Evolutionary conservation across 1,140 invertebrate species (phyloP).

Genomic region (Papilio xuthus): DNA sequence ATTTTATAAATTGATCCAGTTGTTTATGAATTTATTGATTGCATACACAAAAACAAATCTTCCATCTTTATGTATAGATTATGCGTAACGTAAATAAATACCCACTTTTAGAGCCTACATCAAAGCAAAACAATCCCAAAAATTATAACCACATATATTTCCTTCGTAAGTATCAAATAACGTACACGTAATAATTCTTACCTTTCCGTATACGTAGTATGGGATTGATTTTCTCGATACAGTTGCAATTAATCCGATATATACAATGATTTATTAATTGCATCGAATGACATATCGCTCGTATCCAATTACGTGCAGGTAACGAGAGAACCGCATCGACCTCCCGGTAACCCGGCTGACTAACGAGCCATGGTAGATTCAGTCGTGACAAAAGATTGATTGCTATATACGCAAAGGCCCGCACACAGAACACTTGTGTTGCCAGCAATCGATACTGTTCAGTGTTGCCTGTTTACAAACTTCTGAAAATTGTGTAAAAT

Average conservation of each 20-base stretch:
- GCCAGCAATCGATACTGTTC: not conserved
- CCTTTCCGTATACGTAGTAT: not conserved
- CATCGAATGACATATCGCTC: constrained; percentile 34
- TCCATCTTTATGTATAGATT: no score
- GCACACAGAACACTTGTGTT: constrained; percentile 14
- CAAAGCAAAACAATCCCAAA: not conserved
- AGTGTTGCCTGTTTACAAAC: not conserved
- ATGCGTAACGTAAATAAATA: not conserved
- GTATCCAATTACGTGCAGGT: constrained; percentile 33
- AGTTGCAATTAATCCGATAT: constrained; percentile 24
- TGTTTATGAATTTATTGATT: no score
- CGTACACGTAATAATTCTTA: not conserved
- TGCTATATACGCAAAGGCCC: constrained; percentile 5
- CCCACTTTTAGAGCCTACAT: not conserved
- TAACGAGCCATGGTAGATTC: constrained; percentile 25
- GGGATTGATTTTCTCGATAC: not conserved
- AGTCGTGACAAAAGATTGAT: constrained; percentile 31
- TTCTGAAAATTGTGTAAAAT: not conserved
- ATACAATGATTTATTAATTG: constrained; percentile 26
- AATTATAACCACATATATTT: not conserved
- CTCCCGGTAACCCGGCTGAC: constrained; percentile 17
- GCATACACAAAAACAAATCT: no score
- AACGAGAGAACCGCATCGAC: constrained; percentile 30
- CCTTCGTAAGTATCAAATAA: not conserved
- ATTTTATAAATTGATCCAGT: no score